Base-by-base conservation (phyloP, 2,888 invertebrate genomes). In the Lasius platythorax region DNA sequence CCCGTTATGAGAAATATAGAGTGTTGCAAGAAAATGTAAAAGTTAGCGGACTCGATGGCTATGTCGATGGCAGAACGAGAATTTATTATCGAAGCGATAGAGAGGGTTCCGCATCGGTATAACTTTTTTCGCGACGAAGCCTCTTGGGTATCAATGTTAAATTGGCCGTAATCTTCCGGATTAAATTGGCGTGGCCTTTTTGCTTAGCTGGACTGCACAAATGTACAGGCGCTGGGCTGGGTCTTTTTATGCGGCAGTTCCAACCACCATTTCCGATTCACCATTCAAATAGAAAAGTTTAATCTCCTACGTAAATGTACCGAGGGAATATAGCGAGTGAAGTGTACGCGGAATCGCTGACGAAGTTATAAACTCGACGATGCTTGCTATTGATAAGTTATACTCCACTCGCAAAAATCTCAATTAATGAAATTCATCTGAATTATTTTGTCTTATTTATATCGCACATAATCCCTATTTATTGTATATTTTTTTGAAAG, bases 101-200 rank as follows among this genome's bases (percentile, higher is more conserved):
- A 12, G 67, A 67, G 40, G n/a, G 40, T 43, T 15, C 11, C 11
- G n/a, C 23, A 23, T 33, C 64, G 75, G 28, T 28, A 40, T 56
- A 78, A 78, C 75, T 81, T 81, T 61, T 79, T 81, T 81, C 61
- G 33, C 33, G 46, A 28, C 8, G n/a, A 81, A 81, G 37, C 37
- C 73, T 46, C 37, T 81, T 18, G 74, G 46, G 74, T 74, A 81
- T 61, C 73, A 74, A 74, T 81, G 74, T 81, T 73, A 81, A 81
- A 81, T 81, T 81, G 74, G 46, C 79, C 75, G 61, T 81, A 81
- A 81, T 46, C 75, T 33, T 61, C 37, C 46, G 75, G 61, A 81
- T 81, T 81, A 81, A 81, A 81, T 81, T 81, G 74, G 8, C 30
- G 46, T 61, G 37, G 79, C 46, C 61, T 81, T 81, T 81, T 81